Base-by-base conservation (phyloP, 2,113 vertebrate genomes). In the Hippocampus guttulatus region DNA sequence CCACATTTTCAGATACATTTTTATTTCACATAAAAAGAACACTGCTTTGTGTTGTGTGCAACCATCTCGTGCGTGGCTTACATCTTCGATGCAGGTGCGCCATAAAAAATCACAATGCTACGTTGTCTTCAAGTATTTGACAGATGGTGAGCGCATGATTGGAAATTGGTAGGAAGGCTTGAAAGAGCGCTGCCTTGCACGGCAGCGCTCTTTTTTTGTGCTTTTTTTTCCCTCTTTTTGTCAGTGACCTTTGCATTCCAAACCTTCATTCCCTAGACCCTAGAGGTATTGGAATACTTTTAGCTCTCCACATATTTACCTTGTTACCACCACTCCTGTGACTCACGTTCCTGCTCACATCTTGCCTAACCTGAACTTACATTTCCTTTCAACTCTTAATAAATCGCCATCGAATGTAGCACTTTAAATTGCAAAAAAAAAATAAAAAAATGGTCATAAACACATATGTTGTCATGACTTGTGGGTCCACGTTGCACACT, bases 271-370 rank as follows among this genome's bases (percentile, higher is more conserved):
- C 40, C 71, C 75, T 4, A 52, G 68, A 69, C 40, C 71, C 75
- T 4, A 52, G 68, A 69, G 73, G 81, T 80, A 77, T 80, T 86
- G 79, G 81, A 88, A 87, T 83, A 81, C 73, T 67, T 85, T 63
- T 47, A 71, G 64, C 78, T 66, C 67, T 68, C 15, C 11, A 60
- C 77, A 55, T 82, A 54, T 88, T 85, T 86, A 85, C 79, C 62
- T 71, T 77, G 73, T 70, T 75, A 68, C 71, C 47, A 54, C 25
- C 67, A 69, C 51, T 57, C 49, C 45, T 52, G 62, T 10, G 43
- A 14, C 45, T 63, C 27, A 8, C 27, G 30, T 33, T 10, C 14
- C 18, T 11, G 54, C 64, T 70, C 27, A 45, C 8, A 33, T 66
- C 9, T 65, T 47, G 12, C 41, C 43, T 18, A 16, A 61, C 27